These are phyloP conservation scores for Heloderma charlesbogerti DNA, from an alignment of 2,113 vertebrate genomes.

Conservation along the genomic window DNA sequence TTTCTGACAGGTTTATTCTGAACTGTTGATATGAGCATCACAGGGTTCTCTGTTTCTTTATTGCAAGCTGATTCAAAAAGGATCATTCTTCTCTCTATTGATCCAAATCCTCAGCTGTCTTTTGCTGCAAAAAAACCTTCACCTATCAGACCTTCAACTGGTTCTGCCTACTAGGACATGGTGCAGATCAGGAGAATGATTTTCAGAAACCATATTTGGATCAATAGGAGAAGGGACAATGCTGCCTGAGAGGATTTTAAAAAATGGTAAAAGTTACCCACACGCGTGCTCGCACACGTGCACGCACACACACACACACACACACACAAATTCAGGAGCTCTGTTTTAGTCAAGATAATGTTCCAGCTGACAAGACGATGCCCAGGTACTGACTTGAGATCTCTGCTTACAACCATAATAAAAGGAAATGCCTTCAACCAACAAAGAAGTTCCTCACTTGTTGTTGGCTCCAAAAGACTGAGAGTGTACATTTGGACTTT, in stretches of 20 bases:
- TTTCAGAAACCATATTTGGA: background rate
- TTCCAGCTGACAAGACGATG: background rate
- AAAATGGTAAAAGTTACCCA: background rate
- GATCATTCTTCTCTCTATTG: background rate
- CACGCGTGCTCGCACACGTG: no score
- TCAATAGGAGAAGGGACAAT: background rate
- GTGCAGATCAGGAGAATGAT: background rate
- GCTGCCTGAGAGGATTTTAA: background rate
- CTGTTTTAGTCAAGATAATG: background rate
- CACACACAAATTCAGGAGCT: background rate
- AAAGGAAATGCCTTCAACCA: background rate
- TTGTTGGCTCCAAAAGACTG: background rate
- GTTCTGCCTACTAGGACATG: background rate
- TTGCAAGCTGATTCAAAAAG: background rate
- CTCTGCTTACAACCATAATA: background rate
- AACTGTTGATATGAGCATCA: background rate
- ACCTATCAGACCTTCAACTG: background rate
- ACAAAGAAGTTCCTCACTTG: background rate
- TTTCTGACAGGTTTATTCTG: background rate
- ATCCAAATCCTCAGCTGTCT: background rate
- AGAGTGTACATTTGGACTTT: constrained; percentile 12
- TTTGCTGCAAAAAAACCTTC: background rate
- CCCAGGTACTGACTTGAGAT: background rate
- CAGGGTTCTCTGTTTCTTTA: background rate
- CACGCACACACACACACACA: no score